phyloP scores from a whole-genome alignment of 2,888 invertebrate genomes.

The Notodonta dromedarius region DNA sequence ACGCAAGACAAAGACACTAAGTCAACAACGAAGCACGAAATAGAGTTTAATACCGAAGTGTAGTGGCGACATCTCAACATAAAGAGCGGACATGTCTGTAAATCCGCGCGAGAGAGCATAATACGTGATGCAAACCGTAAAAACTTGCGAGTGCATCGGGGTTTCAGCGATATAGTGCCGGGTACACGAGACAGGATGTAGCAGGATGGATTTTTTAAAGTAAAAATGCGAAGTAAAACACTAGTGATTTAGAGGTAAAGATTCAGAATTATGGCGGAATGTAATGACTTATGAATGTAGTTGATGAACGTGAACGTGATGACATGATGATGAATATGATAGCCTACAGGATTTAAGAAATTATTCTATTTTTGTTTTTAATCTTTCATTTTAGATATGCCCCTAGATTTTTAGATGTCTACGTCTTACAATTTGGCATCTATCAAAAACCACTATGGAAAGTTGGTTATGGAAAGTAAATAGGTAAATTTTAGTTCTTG shows the following conservation, averaged over 20 bases:
- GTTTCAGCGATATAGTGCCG: background rate
- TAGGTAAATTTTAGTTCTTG: no score
- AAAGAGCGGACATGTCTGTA: constrained; percentile 7
- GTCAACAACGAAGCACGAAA: background rate
- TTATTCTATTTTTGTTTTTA: no score
- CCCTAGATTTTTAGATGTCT: no score
- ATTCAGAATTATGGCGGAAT: background rate
- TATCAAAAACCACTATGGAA: no score
- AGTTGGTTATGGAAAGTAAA: no score
- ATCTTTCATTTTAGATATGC: background rate
- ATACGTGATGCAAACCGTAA: background rate
- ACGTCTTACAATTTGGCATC: no score
- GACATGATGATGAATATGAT: no score
- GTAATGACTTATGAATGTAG: no score
- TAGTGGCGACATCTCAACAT: background rate
- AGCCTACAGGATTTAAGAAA: no score
- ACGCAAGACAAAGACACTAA: no score
- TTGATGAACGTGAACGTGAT: no score
- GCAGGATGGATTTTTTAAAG: background rate
- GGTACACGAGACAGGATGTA: background rate
- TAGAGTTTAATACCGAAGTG: background rate
- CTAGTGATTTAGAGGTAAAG: background rate
- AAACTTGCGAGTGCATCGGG: background rate
- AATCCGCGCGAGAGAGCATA: constrained; percentile 5
- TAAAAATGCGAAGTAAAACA: background rate